Evolutionary conservation across 2,113 vertebrate genomes (phyloP), one percentile per base, ranked within the genome.

Genomic region (Elephas maximus): DNA sequence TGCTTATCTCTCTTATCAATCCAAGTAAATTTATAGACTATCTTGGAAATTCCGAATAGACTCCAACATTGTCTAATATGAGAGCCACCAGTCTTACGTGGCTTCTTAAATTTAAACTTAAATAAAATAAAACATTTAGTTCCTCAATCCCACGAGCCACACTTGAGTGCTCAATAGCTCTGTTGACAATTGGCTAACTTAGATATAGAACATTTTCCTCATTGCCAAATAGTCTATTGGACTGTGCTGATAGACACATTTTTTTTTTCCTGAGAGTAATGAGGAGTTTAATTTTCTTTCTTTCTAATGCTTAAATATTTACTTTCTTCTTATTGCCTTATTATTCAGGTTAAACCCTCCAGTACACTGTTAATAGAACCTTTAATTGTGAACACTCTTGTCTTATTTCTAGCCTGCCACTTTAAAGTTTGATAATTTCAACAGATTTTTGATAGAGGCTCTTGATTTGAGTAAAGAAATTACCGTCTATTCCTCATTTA

Each of bases 241-340:
- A 80, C 44, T 74, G 21, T 87, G 57, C 23, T 78, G 41, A n/a
- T 28, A 45, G 15, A 83, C 24, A 37, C 18, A 12, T 45, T 24
- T 28, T 14, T 28, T 41, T 92, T 88, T 65, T 67, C 71, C 71
- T 85, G 57, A 94, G 7, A 88, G 57, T 41, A 90, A 71, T 63
- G n/a, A 86, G 63, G 62, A 9, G 10, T 78, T 82, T 41, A 63
- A 51, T 82, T 82, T 94, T 48, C 11, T 82, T 94, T 48, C 11
- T 67, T 94, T 90, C n/a, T 82, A 69, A 53, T 45, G 11, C 24
- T 73, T 92, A 77, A 77, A 77, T 37, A 53, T 69, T 94, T 77
- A 69, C 24, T 91, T 63, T 90, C 48, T 94, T 92, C 28, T 81
- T 71, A 9, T 30, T 80, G 5, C 63, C 60, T 77, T 89, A 9